Evolutionary conservation across 2,888 invertebrate species (phyloP), one percentile per base, ranked within the genome.

Genomic region (Polydrusus tereticollis): DNA sequence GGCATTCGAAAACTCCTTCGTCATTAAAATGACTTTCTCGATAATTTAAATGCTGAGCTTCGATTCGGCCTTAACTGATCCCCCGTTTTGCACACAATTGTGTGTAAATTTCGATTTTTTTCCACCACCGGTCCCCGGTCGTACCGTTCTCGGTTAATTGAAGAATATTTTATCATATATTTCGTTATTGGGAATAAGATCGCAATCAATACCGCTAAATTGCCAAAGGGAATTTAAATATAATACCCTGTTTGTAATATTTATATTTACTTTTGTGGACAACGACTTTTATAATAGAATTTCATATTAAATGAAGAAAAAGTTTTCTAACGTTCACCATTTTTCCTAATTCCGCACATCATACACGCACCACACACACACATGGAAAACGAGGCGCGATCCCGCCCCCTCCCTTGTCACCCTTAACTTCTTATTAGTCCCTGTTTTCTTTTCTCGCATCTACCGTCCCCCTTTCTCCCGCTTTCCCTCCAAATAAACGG

Each of bases 51-150:
- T 72, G 60, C 72, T 67, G 64, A 33, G 50, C 26, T 52, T 63
- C 72, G 68, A 50, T 72, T 70, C 71, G n/a, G 65, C 63, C 60
- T 63, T 74, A 74, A 75, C 72, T 72, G 73, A 69, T 70, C 45
- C 38, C 0, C 18, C 52, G 73, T 72, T 76, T 72, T 73, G 73
- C 69, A 60, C 75, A 73, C 76, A 76, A 78, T 78, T 76, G 77
- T 75, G 77, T 77, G 77, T 76, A 78, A 77, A 78, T 78, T 77
- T 72, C 66, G 58, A 69, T 76, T 45, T 45, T 76, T 77, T 60
- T 47, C 45, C 18, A n/a, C 57, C 66, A 36, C 33, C 23, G 52
- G 29, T 21, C 50, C 63, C 2, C 16, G 50, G 14, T 64, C 63
- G 64, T 69, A 68, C 74, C 60, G 63, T 60, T 68, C 36, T 65